Base-by-base conservation (phyloP, 2,113 vertebrate species). In the Motacilla tschutschensis region DNA sequence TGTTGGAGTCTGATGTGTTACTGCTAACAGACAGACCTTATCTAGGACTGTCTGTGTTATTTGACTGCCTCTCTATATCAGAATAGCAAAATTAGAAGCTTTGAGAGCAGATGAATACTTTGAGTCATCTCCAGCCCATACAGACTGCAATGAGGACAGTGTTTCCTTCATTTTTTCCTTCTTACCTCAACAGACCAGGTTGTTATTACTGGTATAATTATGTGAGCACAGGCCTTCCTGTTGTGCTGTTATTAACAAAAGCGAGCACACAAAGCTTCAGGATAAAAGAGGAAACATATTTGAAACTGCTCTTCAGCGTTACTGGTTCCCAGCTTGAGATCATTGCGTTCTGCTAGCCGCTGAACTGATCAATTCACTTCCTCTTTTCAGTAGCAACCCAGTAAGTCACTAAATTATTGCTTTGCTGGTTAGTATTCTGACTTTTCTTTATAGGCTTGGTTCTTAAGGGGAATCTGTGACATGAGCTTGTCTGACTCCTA, bases 181-280 rank as follows among this genome's bases (percentile, higher is more conserved):
- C 50, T 60, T 75, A 65, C 38, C n/a, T 80, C 54, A 31, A 17
- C 40, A 53, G 38, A 43, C n/a, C 22, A 46, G 22, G 48, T 67
- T 63, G 3, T 65, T 84, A 14, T 65, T 90, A 17, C n/a, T 90
- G 21, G 43, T 63, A 8, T 53, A 85, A 40, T 50, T 74, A 64
- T 26, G 8, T 69, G 53, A 67, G 44, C 36, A 46, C 29, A 75
- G 25, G 26, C n/a, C 50, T 79, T 83, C 38, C 35, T 76, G 46
- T 75, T 91, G 26, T n/a, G 43, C 66, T 86, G 29, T 41, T 53
- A 38, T 64, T 88, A 75, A 38, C 71, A 53, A 19, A 31, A 76
- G 12, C 1, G 1, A 86, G 29, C 24, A 11, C 14, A 24, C 16
- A 50, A 75, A 71, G n/a, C 46, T 75, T 85, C 2, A 7, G 36